Base-by-base conservation (phyloP, 2,113 vertebrate species). In the Melanerpes aurifrons region DNA sequence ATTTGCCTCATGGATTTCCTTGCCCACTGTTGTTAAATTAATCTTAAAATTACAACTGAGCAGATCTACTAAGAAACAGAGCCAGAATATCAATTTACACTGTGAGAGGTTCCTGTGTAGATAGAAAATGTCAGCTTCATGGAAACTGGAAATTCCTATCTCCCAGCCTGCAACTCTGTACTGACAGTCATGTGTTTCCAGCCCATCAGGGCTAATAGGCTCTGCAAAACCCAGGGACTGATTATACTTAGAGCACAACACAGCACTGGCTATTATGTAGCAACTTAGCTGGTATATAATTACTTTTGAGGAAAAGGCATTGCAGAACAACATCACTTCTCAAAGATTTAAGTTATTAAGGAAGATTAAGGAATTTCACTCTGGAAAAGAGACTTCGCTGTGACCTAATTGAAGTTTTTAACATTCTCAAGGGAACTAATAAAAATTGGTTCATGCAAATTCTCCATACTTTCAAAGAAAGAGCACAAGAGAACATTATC, bases 401-500 rank as follows among this genome's bases (percentile, higher is more conserved):
- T 97, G 96, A 97, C 96, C 95, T 96, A 96, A 97, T 96, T 97
- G 96, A 95, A 95, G 96, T 97, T 96, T 97, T 96, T 96, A 97
- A 73, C 92, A 76, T 94, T 96, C 96, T 97, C 95, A 70, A 61
- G 96, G 93, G 95, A 97, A 94, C 93, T 95, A 96, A 94, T 93
- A 96, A 96, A 96, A 96, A 96, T 92, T 95, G 91, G 94, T 97
- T 97, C 93, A 95, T 96, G 96, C 94, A 97, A 96, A 97, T 97
- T 92, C 95, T 92, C 85, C 53, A 64, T 81, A 93, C 83, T 97
- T 96, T 96, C 92, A 96, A 97, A 96, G 94, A 92, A 95, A 0
- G 10, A 97, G 89, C 70, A 84, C 73, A 90, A 87, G 90, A 93
- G 80, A 94, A 95, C 45, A 66, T 93, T 95, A 95, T 77, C 80